These are phyloP conservation scores for Tinea trinotella DNA, from an alignment of 2,888 invertebrate species.

Conservation along the genomic window DNA sequence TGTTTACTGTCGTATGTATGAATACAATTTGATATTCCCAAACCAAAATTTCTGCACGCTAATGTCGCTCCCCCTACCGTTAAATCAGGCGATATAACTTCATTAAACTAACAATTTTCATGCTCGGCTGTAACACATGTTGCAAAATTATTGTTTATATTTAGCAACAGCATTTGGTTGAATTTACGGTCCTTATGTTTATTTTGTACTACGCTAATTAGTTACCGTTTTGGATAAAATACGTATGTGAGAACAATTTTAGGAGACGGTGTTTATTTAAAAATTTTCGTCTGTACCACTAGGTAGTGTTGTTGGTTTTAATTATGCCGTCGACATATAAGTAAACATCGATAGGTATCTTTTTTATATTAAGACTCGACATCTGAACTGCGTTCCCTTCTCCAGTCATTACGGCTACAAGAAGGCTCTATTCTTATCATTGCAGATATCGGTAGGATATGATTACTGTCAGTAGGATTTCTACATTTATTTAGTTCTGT, in stretches of 20 bases:
- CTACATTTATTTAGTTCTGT: no score
- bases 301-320: no score
- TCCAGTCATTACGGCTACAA: no score
- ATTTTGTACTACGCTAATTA: slow-evolving; percentile 20
- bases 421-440: no score
- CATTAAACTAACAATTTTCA: slow-evolving; percentile 36
- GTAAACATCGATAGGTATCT: no score
- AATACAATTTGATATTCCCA: slow-evolving; percentile 14
- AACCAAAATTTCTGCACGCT: slow-evolving; percentile 23
- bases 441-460: no score
- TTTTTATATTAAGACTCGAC: no score
- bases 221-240: slow-evolving; percentile 13
- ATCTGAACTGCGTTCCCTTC: no score
- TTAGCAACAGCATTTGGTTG: slow-evolving; percentile 19
- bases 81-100: slow-evolving; percentile 50
- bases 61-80: slow-evolving; percentile 35
- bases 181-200: slow-evolving; percentile 22
- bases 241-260: background rate
- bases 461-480: no score
- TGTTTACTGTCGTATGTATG: slow-evolving; percentile 3
- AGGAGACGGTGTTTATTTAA: no score
- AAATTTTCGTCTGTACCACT: no score
- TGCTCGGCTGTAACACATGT: slow-evolving; percentile 24
- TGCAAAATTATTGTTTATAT: slow-evolving; percentile 24
- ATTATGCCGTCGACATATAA: no score